These are phyloP conservation scores for Seira sanloemensis DNA, from an alignment of 2,888 invertebrate genomes.

Conservation along the genomic window DNA sequence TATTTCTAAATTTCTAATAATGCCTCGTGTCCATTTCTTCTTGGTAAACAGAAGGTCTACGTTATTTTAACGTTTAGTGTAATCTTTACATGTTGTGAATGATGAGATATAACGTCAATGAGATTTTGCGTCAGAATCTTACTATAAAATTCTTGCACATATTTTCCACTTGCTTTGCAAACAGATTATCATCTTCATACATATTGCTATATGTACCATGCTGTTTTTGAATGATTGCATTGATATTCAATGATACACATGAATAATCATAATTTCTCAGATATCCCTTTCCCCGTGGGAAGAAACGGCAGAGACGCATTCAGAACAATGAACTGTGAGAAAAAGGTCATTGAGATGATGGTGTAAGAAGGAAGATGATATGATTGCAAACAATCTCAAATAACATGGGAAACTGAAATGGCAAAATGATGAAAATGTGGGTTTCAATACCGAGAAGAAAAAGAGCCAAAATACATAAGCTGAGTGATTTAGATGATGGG, in stretches of 20 bases:
- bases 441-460: neutral
- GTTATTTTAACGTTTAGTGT: too few species aligned
- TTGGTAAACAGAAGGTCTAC: too few species aligned
- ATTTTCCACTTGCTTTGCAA: neutral
- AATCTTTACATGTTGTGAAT: too few species aligned
- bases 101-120: too few species aligned
- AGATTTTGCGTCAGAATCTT: too few species aligned
- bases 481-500: constrained; percentile 53
- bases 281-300: neutral
- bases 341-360: neutral
- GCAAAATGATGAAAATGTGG: neutral
- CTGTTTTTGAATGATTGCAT: neutral
- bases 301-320: neutral
- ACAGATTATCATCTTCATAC: neutral
- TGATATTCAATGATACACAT: neutral
- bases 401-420: neutral
- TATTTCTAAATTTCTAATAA: too few species aligned
- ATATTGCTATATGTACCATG: neutral
- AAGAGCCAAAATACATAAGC: constrained; percentile 1
- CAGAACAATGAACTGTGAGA: neutral
- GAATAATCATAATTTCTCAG: neutral
- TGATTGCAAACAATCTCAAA: neutral
- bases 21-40: too few species aligned
- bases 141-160: neutral
- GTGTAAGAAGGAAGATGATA: neutral